Percentiles rank a stretch among this genome's conserved stretches.
These are phyloP conservation scores for Drosophila anomalata DNA, from an alignment of 2,888 invertebrate genomes.

Conservation along the genomic window DNA sequence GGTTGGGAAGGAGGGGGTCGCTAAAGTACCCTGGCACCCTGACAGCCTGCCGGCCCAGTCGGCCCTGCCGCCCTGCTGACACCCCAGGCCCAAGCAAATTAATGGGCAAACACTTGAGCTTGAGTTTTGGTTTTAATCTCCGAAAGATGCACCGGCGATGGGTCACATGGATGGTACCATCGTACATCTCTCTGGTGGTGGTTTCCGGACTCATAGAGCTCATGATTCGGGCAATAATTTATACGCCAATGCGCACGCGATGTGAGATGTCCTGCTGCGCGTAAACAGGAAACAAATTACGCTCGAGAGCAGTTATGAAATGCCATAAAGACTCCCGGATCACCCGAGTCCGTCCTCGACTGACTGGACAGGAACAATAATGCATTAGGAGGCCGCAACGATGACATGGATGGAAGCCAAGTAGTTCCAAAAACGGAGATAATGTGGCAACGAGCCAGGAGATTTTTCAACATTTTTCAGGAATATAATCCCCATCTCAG, in stretches of 20 bases:
- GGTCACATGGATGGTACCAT: slow-evolving; percentile 51
- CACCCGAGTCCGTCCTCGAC: slow-evolving; percentile 38
- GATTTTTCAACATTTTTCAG: slow-evolving; percentile 28
- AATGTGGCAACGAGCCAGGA: slow-evolving; percentile 42
- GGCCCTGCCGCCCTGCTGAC: slow-evolving; percentile 40
- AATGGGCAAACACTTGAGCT: slow-evolving; percentile 75
- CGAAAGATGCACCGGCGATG: slow-evolving; percentile 41
- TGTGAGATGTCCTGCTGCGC: slow-evolving; percentile 75
- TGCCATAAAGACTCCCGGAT: slow-evolving; percentile 66
- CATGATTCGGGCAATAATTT: slow-evolving; percentile 75
- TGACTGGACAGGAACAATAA: slow-evolving; percentile 74
- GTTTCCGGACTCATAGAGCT: slow-evolving; percentile 49
- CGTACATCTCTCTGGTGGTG: slow-evolving; percentile 24
- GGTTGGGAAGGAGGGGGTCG: slow-evolving; percentile 23
- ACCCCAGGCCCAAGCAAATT: slow-evolving; percentile 57
- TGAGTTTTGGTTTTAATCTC: slow-evolving; percentile 9
- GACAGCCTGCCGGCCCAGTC: slow-evolving; percentile 1
- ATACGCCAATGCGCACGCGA: slow-evolving; percentile 74
- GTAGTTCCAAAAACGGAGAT: slow-evolving; percentile 16
- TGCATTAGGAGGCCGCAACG: slow-evolving; percentile 69
- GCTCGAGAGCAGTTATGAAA: slow-evolving; percentile 77
- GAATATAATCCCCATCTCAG: slow-evolving; percentile 46
- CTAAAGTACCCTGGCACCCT: slow-evolving; percentile 8
- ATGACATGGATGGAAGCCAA: slow-evolving; percentile 35
- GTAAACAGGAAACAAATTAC: slow-evolving; percentile 83